Conservation (phyloP, 1,140 invertebrate genomes). For the Hypothenemus hampei region DNA sequence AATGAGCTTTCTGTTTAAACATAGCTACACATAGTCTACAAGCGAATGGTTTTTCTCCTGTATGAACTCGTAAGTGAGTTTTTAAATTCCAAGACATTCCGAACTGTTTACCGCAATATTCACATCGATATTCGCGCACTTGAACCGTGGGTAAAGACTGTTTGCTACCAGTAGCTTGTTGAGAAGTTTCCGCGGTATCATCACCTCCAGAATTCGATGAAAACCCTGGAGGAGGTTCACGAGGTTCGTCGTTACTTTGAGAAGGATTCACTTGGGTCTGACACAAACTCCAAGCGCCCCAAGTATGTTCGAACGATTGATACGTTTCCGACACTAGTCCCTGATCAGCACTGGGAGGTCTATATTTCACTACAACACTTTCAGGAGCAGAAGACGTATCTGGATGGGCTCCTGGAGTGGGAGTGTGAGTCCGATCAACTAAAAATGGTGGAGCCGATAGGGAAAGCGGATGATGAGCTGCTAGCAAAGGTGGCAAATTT, state of each 20-base stretch:
- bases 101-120: constrained; percentile 84
- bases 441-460: constrained; percentile 65
- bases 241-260: constrained; percentile 32
- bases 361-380: constrained; percentile 58
- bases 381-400: constrained; percentile 48
- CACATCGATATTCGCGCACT: constrained; percentile 76
- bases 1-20: constrained; percentile 84
- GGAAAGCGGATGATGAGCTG: constrained; percentile 60
- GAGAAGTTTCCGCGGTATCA: constrained; percentile 51
- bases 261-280: constrained; percentile 55
- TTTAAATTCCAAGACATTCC: constrained; percentile 87
- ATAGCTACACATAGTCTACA: constrained; percentile 81
- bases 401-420: constrained; percentile 48
- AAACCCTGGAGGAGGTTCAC: constrained; percentile 50
- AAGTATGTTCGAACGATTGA: constrained; percentile 48
- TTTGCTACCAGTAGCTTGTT: constrained; percentile 48
- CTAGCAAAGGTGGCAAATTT: constrained; percentile 46
- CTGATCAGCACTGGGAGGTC: constrained; percentile 64
- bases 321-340: constrained; percentile 46
- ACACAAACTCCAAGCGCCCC: constrained; percentile 65
- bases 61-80: constrained; percentile 78
- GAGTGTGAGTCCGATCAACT: constrained; percentile 54
- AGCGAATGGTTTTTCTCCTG: constrained; percentile 81
- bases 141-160: constrained; percentile 50
- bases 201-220: constrained; percentile 32